Conservation (phyloP, 2,797 vertebrate species). For the Anguilla megastoma region DNA sequence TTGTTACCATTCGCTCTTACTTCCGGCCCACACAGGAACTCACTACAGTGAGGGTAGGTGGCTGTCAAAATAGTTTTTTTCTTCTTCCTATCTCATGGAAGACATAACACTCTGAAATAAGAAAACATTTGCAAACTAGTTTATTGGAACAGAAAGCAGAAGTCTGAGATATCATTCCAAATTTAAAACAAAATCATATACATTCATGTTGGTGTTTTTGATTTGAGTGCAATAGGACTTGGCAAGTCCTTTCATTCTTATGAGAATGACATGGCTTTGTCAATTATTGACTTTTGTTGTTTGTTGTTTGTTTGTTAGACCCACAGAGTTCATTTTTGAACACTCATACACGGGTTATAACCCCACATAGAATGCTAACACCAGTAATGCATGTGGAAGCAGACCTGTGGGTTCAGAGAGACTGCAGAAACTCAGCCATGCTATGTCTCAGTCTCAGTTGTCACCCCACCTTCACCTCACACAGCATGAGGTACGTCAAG, state of each 20-base stretch:
- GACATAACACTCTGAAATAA: background rate
- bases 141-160: background rate
- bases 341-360: background rate
- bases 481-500: constrained; percentile 32
- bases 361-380: background rate
- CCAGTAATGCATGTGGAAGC: background rate
- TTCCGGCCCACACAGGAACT: background rate
- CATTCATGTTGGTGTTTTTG: background rate
- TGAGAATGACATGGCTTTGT: background rate
- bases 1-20: constrained; percentile 1
- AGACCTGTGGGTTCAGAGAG: background rate
- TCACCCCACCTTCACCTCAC: constrained; percentile 5
- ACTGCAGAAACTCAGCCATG: background rate
- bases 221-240: background rate
- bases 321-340: background rate
- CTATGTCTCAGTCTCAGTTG: background rate
- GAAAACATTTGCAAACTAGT: too few species aligned
- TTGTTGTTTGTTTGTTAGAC: background rate
- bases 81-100: background rate
- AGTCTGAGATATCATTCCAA: background rate
- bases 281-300: background rate
- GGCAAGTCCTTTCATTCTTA: background rate
- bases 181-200: background rate
- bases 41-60: background rate
- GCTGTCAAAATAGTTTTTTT: constrained; percentile 24